Evolutionary conservation across 2,113 vertebrate genomes (phyloP).

Genomic region (Siniperca knerii): DNA sequence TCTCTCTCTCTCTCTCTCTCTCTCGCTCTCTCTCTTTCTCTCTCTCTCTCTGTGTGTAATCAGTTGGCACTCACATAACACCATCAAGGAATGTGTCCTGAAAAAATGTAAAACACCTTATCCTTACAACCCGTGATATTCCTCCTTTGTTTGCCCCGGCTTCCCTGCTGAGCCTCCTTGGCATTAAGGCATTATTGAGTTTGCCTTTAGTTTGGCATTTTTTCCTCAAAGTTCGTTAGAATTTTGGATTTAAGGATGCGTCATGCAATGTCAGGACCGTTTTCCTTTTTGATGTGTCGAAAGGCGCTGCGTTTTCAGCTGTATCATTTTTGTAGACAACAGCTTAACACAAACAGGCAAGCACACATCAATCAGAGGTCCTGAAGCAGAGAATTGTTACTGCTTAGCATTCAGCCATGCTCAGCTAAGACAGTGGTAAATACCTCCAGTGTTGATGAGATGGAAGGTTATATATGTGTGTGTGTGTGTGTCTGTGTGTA

Average conservation of each 20-base stretch:
- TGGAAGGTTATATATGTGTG: slow-evolving; percentile 47
- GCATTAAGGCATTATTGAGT: slow-evolving; percentile 52
- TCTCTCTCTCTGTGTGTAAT: slow-evolving; percentile 44
- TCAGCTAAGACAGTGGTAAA: slow-evolving; percentile 79
- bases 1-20: slow-evolving; percentile 27
- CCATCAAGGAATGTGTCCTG: slow-evolving; percentile 53
- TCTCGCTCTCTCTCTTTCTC: slow-evolving; percentile 13
- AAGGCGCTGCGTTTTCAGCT: slow-evolving; percentile 75
- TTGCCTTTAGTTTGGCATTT: slow-evolving; percentile 54
- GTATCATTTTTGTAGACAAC: slow-evolving; percentile 82
- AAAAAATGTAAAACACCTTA: slow-evolving; percentile 46
- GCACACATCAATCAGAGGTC: slow-evolving; percentile 84
- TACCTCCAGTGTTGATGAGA: slow-evolving; percentile 70
- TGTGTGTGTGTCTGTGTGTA: slow-evolving; percentile 13
- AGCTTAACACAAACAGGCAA: slow-evolving; percentile 83
- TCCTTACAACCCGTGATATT: slow-evolving; percentile 33
- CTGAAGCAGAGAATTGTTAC: slow-evolving; percentile 79
- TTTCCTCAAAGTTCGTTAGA: slow-evolving; percentile 63
- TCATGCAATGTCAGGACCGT: slow-evolving; percentile 66
- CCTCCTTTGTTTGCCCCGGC: slow-evolving; percentile 47
- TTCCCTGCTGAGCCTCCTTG: slow-evolving; percentile 26
- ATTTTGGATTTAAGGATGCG: slow-evolving; percentile 68
- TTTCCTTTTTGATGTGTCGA: slow-evolving; percentile 73
- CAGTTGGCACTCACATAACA: slow-evolving; percentile 40
- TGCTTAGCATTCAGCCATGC: slow-evolving; percentile 78